Base-by-base conservation (phyloP, 2,113 vertebrate species). In the Prolemur simus region DNA sequence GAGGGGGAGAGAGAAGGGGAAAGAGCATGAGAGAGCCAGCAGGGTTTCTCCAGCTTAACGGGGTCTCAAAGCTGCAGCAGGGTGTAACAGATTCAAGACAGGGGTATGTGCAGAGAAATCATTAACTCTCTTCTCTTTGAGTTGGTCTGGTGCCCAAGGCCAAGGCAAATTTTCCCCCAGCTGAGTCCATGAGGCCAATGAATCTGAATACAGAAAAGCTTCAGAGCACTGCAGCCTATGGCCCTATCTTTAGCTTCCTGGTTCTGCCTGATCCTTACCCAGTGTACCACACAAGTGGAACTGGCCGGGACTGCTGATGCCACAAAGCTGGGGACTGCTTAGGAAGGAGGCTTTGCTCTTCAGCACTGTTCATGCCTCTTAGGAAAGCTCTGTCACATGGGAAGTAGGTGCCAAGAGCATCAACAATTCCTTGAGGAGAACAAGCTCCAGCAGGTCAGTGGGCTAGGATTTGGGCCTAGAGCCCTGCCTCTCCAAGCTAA, bases 141-240 rank as follows among this genome's bases (percentile, higher is more conserved):
- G n/a, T 90, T 86, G 74, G 47, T 97, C 95, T 89, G 93, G 81
- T 42, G 1, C 96, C 96, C 98, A 98, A 98, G 97, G 97, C 98
- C 98, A 98, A 98, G 98, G 97, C 96, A 98, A 97, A 98, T 96
- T 98, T 97, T 98, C 97, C 98, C 91, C 77, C 37, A 58, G 95
- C 85, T 82, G 97, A 78, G 98, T 97, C 98, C 98, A 96, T 29
- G 64, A 96, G 94, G 60, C 90, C 92, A 95, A 98, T 94, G 96
- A 98, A 98, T 91, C 97, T 97, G 97, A 74, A 49, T 14, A 29
- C 47, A 5, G 25, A 60, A 74, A 87, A 58, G 52, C 73, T 80
- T 60, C 71, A 39, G 52, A 81, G 2, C 15, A 5, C 13, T 0
- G 34, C 9, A 32, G 58, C 25, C 34, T 69, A 37, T n/a, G 34